These are phyloP conservation scores for Habroteleia sp. DNA, from an alignment of 2,888 invertebrate genomes.

Conservation along the genomic window DNA sequence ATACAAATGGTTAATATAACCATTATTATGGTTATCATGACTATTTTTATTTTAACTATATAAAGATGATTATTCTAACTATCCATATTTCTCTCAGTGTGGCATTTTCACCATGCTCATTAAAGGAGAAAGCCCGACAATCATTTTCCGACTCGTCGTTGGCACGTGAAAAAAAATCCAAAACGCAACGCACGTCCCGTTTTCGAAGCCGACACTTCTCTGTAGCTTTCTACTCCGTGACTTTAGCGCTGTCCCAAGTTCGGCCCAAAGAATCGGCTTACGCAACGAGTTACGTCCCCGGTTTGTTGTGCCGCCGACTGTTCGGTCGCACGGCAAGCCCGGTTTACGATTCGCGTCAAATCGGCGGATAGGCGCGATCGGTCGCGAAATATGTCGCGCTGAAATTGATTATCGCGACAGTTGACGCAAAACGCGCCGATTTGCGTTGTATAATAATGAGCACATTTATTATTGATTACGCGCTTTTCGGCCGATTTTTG, in stretches of 20 bases:
- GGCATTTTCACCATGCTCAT: conserved; percentile 49
- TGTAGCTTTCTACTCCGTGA: conserved; percentile 41
- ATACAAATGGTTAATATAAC: no score
- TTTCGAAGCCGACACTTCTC: conserved; percentile 46
- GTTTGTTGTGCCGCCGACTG: conserved; percentile 1
- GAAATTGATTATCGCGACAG: conserved; percentile 30
- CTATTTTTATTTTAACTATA: no score
- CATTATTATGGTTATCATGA: no score
- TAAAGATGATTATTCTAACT: no score
- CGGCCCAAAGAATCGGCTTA: conserved; percentile 8
- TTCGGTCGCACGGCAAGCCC: conserved; percentile 16
- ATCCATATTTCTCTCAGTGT: no score
- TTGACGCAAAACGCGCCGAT: conserved; percentile 14
- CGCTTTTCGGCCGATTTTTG: conserved; percentile 4
- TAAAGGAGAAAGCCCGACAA: conserved; percentile 51
- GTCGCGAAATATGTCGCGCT: conserved; percentile 13
- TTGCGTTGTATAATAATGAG: conserved; percentile 14
- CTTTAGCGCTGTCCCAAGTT: conserved; percentile 20
- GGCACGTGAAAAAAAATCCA: conserved; percentile 39
- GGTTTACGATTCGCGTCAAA: conserved; percentile 30
- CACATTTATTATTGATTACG: conserved; percentile 19
- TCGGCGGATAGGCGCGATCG: conserved; percentile 20
- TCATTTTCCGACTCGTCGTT: conserved; percentile 41
- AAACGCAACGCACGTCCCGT: conserved; percentile 36
- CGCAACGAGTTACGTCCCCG: conserved; percentile 23